A percentile compares a stretch with the other conserved stretches of the same genome.
These are phyloP conservation scores for Drosophila anomalipes DNA, from an alignment of 2,888 invertebrate genomes.

Conservation along the genomic window DNA sequence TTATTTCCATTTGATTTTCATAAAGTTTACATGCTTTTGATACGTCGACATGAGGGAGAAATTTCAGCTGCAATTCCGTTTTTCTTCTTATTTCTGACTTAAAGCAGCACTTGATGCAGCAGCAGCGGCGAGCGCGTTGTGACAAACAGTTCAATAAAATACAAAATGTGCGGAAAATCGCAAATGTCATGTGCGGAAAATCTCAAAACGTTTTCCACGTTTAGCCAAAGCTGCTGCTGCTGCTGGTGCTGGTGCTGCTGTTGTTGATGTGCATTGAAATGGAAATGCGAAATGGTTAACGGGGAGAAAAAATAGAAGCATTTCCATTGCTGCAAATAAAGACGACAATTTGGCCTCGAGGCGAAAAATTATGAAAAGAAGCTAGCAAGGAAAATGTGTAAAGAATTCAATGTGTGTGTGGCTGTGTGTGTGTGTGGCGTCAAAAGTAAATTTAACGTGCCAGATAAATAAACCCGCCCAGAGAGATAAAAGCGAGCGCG, in stretches of 20 bases:
- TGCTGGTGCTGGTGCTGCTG: constrained; percentile 27
- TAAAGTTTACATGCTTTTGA: constrained; percentile 76
- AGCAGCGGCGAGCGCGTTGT: constrained; percentile 52
- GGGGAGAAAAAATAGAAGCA: constrained; percentile 54
- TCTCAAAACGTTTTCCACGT: constrained; percentile 72
- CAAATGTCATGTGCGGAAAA: constrained; percentile 75
- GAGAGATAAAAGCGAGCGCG: constrained; percentile 61
- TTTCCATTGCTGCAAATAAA: constrained; percentile 78
- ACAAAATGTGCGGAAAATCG: constrained; percentile 83
- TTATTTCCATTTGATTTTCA: constrained; percentile 81
- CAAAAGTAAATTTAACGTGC: constrained; percentile 80
- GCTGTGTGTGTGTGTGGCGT: background rate
- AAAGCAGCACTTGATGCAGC: constrained; percentile 35
- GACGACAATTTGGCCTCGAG: constrained; percentile 79
- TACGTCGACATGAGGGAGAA: constrained; percentile 35
- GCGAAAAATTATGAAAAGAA: constrained; percentile 77
- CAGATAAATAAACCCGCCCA: constrained; percentile 82
- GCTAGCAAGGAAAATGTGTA: constrained; percentile 33
- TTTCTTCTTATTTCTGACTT: constrained; percentile 28
- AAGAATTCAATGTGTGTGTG: constrained; percentile 5
- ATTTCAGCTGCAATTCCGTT: background rate
- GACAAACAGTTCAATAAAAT: constrained; percentile 82
- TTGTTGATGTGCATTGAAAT: constrained; percentile 72
- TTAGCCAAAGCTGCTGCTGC: constrained; percentile 44
- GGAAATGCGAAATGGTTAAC: constrained; percentile 67